A percentile compares a stretch with the other conserved stretches of the same genome.
These are phyloP conservation scores for Tanypteryx hageni DNA, from an alignment of 2,888 invertebrate species.

Conservation along the genomic window DNA sequence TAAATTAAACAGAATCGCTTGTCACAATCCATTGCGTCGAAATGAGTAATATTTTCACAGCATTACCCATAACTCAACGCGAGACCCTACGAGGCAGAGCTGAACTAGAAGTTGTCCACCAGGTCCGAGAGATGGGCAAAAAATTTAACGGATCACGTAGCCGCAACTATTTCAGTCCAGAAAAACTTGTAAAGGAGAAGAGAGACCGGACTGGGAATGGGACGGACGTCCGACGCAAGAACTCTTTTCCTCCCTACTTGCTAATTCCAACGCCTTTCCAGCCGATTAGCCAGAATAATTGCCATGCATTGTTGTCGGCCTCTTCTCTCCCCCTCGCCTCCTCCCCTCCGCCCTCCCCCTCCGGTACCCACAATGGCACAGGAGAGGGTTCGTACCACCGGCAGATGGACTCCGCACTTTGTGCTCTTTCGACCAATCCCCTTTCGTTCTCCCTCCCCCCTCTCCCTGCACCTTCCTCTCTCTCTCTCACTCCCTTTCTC, in stretches of 20 bases:
- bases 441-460: background rate
- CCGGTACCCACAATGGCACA: background rate
- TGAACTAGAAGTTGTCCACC: background rate
- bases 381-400: background rate
- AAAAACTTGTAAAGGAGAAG: too few species aligned
- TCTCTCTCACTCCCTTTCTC: background rate
- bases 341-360: too few species aligned
- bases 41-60: too few species aligned
- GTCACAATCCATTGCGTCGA: too few species aligned
- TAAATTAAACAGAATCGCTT: too few species aligned
- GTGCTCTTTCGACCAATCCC: background rate
- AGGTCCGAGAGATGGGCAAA: background rate
- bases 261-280: conserved; percentile 51
- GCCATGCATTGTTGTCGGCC: conserved; percentile 34
- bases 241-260: background rate
- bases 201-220: background rate
- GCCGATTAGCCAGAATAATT: conserved; percentile 60
- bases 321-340: too few species aligned
- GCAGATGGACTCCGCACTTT: conserved; percentile 25
- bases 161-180: too few species aligned
- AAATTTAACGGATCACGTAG: background rate
- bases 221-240: background rate
- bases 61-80: too few species aligned
- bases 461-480: background rate
- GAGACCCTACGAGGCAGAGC: background rate